Evolutionary conservation across 2,888 invertebrate genomes (phyloP).

Genomic region (Cyclophora albipunctata): DNA sequence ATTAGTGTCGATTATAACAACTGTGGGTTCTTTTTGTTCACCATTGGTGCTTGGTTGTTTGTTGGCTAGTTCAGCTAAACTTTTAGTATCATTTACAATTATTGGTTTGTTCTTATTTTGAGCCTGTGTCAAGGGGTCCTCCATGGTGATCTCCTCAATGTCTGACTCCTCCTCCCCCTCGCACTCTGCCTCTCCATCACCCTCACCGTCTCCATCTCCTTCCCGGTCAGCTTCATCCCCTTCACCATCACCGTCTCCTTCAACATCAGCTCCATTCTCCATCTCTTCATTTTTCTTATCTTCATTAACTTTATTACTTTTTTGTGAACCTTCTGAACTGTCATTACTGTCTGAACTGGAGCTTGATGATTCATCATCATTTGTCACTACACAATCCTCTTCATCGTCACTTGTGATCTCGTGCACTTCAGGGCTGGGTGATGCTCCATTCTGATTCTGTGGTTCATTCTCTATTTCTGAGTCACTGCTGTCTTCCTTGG

Average conservation of each 20-base stretch:
- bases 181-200: conserved; percentile 75
- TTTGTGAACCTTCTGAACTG: conserved; percentile 76
- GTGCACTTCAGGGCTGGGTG: conserved; percentile 64
- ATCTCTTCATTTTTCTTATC: conserved; percentile 71
- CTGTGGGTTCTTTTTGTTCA: conserved; percentile 81
- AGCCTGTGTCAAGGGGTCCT: conserved; percentile 78
- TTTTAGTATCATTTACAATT: conserved; percentile 84
- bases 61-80: conserved; percentile 80
- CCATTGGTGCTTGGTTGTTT: conserved; percentile 65
- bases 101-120: conserved; percentile 65
- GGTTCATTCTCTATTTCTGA: conserved; percentile 53
- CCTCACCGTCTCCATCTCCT: conserved; percentile 53
- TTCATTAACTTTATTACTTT: conserved; percentile 63
- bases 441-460: conserved; percentile 61
- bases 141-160: conserved; percentile 76
- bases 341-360: conserved; percentile 72
- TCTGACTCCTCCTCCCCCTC: conserved; percentile 25
- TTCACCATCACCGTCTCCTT: conserved; percentile 57
- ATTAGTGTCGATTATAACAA: conserved; percentile 91
- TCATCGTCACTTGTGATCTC: conserved; percentile 75
- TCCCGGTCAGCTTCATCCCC: conserved; percentile 34
- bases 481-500: conserved; percentile 65
- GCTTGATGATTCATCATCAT: conserved; percentile 69
- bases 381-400: conserved; percentile 73
- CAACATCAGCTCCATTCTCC: conserved; percentile 77